Percentiles rank a stretch among this genome's conserved stretches.
These are phyloP conservation scores for Drosophila nigritarsus DNA, from an alignment of 2,888 invertebrate genomes.

Conservation along the genomic window DNA sequence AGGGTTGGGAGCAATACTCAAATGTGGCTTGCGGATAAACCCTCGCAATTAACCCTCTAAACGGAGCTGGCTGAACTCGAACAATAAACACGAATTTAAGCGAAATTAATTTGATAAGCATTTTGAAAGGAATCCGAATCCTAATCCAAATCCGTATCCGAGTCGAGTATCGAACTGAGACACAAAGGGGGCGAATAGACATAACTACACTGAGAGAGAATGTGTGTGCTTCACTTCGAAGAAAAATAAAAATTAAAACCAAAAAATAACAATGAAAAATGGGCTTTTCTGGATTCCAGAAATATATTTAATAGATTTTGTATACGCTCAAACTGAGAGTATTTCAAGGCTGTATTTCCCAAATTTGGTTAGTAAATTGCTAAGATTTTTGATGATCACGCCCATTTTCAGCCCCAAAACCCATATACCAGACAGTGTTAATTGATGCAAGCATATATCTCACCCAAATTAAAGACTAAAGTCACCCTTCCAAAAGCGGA, in stretches of 20 bases:
- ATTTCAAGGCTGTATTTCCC: not conserved
- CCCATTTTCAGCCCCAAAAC: not conserved
- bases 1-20: slow-evolving; percentile 1
- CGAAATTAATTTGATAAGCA: slow-evolving; percentile 80
- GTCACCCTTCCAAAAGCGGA: not conserved
- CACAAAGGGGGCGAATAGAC: not conserved
- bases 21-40: slow-evolving; percentile 35
- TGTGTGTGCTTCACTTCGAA: not conserved
- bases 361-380: not conserved
- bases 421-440: not conserved
- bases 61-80: slow-evolving; percentile 30
- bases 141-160: slow-evolving; percentile 15
- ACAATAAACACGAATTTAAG: slow-evolving; percentile 74
- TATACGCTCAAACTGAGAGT: not conserved
- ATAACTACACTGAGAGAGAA: not conserved
- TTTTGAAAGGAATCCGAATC: slow-evolving; percentile 47
- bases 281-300: not conserved
- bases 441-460: not conserved
- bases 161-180: not conserved
- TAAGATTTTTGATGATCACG: not conserved
- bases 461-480: not conserved
- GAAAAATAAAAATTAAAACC: too few relatives aligned
- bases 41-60: slow-evolving; percentile 74
- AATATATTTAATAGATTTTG: not conserved
- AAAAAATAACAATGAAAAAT: not conserved